phyloP scores from a whole-genome alignment of 1,140 invertebrate species.

The Calliphora vicina region DNA sequence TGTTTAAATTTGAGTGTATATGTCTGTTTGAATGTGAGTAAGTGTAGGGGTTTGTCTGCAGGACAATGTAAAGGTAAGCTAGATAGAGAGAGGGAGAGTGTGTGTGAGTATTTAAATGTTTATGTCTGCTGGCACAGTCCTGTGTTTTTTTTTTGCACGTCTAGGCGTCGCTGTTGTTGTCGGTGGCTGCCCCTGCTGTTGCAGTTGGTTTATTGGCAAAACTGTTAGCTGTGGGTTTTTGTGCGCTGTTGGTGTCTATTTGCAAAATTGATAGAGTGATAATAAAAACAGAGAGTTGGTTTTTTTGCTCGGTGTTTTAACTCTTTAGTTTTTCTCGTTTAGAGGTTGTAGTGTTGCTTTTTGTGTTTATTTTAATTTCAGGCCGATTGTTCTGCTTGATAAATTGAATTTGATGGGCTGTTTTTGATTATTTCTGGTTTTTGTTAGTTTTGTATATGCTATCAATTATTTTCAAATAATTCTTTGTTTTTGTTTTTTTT shows the following conservation, averaged over 20 bases:
- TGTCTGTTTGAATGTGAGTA: neutral
- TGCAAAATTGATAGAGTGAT: neutral
- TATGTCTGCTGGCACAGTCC: neutral
- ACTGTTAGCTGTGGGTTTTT: neutral
- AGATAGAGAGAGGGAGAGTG: neutral
- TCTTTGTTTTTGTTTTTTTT: neutral
- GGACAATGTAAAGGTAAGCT: neutral
- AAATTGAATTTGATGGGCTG: neutral
- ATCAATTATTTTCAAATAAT: neutral
- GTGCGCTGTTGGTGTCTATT: neutral
- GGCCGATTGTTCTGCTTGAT: neutral
- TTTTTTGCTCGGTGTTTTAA: neutral
- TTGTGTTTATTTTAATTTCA: neutral
- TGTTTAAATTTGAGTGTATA: neutral
- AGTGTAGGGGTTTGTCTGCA: neutral
- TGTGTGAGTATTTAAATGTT: neutral
- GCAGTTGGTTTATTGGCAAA: neutral
- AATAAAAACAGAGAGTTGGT: neutral
- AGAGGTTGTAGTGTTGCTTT: neutral
- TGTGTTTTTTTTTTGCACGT: neutral
- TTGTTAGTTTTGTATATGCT: neutral
- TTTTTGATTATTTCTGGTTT: neutral
- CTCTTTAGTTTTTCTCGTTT: neutral
- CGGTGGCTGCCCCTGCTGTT: neutral
- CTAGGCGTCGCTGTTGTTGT: neutral